Evolutionary conservation across 2,888 invertebrate species (phyloP), one percentile per base, ranked within the genome.

Genomic region (Epiblema foenella): DNA sequence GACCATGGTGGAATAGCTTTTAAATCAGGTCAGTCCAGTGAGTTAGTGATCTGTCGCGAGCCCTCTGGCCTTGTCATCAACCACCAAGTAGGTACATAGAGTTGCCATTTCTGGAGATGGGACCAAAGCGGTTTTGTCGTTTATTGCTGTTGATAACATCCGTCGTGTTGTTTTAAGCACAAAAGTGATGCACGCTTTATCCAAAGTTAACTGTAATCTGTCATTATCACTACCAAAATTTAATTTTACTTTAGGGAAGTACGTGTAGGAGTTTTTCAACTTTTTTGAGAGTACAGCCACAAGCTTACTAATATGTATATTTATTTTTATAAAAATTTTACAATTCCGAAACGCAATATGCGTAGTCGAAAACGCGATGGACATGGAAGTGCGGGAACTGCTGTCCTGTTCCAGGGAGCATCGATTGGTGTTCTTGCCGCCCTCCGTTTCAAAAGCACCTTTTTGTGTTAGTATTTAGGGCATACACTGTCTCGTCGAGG

Each of bases 331-430:
- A 84, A 85, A 83, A 85, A 84, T 83, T 76, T 81, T 69, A 73
- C 54, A 74, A 79, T 83, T 83, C 80, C 76, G 77, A 85, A 84
- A 84, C 76, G 80, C 78, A 83, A 78, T 83, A 84, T 72, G 75
- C 73, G 75, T 73, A 67, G 75, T 77, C 76, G 78, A 84, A 84
- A 85, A 85, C 84, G 78, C 79, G 82, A 81, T 82, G 85, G 87
- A 82, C 87, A 54, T 69, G 65, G 70, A 66, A 57, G 88, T 87
- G 89, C 87, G 88, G 89, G 89, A 89, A 88, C 84, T 86, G 89
- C 88, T 88, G 89, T 90, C 90, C 90, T 90, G 90, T 89, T 90
- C 85, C 89, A 87, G 89, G 86, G 86, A 88, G 83, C 92, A 93
- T 93, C 93, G 93, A 93, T 93, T 93, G 88, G 90, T 83, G 84